phyloP scores from a whole-genome alignment of 2,888 invertebrate genomes.

The Polia nebulosa region DNA sequence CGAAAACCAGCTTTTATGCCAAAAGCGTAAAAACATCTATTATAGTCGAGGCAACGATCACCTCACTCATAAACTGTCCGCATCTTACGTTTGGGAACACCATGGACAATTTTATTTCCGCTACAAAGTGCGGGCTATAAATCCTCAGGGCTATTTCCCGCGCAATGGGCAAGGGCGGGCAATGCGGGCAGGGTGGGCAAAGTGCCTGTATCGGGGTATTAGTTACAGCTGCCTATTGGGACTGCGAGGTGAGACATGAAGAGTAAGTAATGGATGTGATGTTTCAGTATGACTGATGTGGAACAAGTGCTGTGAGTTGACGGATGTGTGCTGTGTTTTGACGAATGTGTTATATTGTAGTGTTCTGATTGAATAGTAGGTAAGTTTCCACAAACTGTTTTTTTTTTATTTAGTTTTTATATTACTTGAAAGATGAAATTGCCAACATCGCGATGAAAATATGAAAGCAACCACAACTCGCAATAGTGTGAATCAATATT shows the following conservation, averaged over 20 bases:
- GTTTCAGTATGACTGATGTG: conserved; percentile 13
- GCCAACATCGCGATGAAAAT: neutral
- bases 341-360: too few species aligned
- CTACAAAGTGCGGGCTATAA: conserved; percentile 60
- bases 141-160: conserved; percentile 52
- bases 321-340: neutral
- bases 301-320: neutral
- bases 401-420: neutral
- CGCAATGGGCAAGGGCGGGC: conserved; percentile 23
- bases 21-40: conserved; percentile 39
- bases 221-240: conserved; percentile 38
- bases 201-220: conserved; percentile 46
- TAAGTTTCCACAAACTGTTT: neutral
- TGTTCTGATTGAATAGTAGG: neutral
- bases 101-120: conserved; percentile 62
- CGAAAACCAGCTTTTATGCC: conserved; percentile 38
- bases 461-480: neutral
- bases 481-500: neutral
- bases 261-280: conserved; percentile 19
- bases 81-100: conserved; percentile 48
- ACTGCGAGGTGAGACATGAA: conserved; percentile 23
- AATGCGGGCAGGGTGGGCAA: conserved; percentile 25
- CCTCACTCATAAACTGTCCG: conserved; percentile 40
- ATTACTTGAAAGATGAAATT: neutral
- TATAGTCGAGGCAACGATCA: conserved; percentile 39